phyloP scores from a whole-genome alignment of 2,888 invertebrate species.

The Macroteleia sp. region DNA sequence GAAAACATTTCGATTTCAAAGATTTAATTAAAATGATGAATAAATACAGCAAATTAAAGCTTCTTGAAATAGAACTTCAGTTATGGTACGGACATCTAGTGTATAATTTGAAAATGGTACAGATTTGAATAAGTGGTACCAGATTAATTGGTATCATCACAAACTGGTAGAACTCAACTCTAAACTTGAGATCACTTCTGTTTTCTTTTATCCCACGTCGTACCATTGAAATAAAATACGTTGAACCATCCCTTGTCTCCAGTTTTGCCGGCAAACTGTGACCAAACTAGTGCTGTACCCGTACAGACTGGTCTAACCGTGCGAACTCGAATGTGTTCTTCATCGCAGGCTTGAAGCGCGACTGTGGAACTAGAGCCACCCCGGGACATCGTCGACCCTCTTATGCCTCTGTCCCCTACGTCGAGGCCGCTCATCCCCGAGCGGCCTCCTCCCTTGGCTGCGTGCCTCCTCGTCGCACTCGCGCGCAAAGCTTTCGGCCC shows the following conservation, averaged over 20 bases:
- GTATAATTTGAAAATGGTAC: no score
- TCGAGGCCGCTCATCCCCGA: constrained; percentile 63
- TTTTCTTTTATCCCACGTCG: background rate
- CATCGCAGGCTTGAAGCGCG: constrained; percentile 81
- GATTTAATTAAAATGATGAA: no score
- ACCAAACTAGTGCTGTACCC: background rate
- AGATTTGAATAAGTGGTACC: no score
- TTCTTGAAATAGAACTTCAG: no score
- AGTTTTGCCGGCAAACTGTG: constrained; percentile 1
- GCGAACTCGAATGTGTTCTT: constrained; percentile 73
- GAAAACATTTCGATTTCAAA: no score
- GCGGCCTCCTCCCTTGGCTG: constrained; percentile 54
- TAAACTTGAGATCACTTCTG: background rate
- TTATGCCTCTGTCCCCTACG: constrained; percentile 78
- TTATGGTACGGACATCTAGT: no score
- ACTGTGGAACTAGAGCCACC: constrained; percentile 81
- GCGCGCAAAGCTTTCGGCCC: constrained; percentile 13
- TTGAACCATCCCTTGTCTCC: background rate
- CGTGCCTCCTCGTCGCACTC: constrained; percentile 55
- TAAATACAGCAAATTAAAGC: no score
- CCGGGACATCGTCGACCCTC: constrained; percentile 81
- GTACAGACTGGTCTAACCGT: constrained; percentile 5
- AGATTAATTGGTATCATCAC: background rate
- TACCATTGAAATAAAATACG: background rate
- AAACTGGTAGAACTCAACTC: no score